A percentile compares a stretch with the other conserved stretches of the same genome.
Evolutionary conservation across 2,888 invertebrate species (phyloP).

Genomic region (Priocnemis perturbator): DNA sequence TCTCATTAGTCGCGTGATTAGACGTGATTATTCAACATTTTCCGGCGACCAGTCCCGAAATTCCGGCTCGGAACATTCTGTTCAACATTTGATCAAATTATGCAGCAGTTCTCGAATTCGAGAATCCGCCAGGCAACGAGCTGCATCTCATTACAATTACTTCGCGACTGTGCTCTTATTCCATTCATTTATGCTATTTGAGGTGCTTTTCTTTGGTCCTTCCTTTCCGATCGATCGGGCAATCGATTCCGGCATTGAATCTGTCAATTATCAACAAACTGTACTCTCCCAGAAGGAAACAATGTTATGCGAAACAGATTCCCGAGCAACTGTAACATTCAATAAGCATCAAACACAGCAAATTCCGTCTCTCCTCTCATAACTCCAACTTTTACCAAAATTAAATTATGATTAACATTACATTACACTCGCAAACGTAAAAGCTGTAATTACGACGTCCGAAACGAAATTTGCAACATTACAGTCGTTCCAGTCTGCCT

Average conservation of each 20-base stretch:
- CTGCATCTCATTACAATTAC: slow-evolving; percentile 20
- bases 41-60: not conserved
- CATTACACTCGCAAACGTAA: not conserved
- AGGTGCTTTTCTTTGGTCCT: slow-evolving; percentile 59
- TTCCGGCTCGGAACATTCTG: not conserved
- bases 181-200: slow-evolving; percentile 42
- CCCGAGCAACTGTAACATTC: too few relatives aligned
- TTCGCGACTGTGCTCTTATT: slow-evolving; percentile 18
- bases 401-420: slow-evolving; percentile 25
- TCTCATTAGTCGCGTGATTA: not conserved
- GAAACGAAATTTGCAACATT: not conserved
- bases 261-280: too few relatives aligned
- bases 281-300: too few relatives aligned
- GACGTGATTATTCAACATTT: not conserved
- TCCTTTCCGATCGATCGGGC: slow-evolving; percentile 21
- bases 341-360: too few relatives aligned
- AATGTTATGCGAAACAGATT: too few relatives aligned
- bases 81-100: not conserved
- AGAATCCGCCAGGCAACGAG: slow-evolving; percentile 1
- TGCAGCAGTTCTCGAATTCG: not conserved
- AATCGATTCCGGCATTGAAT: slow-evolving; percentile 16
- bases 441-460: too few relatives aligned
- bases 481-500: not conserved
- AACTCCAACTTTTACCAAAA: too few relatives aligned
- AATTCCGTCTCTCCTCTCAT: too few relatives aligned